phyloP scores from a whole-genome alignment of 2,888 invertebrate species.

The Buathra laborator region DNA sequence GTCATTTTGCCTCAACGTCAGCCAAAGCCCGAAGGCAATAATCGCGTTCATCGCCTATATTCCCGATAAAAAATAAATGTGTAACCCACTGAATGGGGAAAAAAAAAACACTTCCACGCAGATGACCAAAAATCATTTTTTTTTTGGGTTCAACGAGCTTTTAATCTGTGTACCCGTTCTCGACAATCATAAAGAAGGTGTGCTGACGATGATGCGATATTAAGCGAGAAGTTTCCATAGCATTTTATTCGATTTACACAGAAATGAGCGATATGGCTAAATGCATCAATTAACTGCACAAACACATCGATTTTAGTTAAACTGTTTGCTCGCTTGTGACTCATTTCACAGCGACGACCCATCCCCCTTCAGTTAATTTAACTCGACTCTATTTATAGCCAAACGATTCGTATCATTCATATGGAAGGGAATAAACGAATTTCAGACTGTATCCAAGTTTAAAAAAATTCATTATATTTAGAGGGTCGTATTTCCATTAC shows the following conservation, averaged over 20 bases:
- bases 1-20: neutral
- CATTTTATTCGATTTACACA: neutral
- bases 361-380: neutral
- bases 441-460: neutral
- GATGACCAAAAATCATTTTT: neutral
- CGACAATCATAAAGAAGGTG: neutral
- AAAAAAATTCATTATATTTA: neutral
- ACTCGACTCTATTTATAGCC: slow-evolving; percentile 1
- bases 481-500: neutral
- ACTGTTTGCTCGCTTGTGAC: slow-evolving; percentile 10
- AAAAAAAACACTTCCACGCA: neutral
- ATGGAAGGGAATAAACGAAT: neutral
- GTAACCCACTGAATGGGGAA: neutral
- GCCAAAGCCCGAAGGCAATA: neutral
- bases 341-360: neutral
- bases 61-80: neutral
- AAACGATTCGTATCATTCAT: neutral
- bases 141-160: neutral
- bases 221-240: neutral
- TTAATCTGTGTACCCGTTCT: neutral
- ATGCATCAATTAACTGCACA: slow-evolving; percentile 12
- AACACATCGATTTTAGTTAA: slow-evolving; percentile 11
- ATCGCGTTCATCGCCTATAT: neutral
- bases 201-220: neutral
- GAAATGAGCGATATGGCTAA: neutral